Evolutionary conservation across 2,797 vertebrate species (phyloP), one percentile per base, ranked within the genome.

Genomic region (Pyrocephalus nanus): DNA sequence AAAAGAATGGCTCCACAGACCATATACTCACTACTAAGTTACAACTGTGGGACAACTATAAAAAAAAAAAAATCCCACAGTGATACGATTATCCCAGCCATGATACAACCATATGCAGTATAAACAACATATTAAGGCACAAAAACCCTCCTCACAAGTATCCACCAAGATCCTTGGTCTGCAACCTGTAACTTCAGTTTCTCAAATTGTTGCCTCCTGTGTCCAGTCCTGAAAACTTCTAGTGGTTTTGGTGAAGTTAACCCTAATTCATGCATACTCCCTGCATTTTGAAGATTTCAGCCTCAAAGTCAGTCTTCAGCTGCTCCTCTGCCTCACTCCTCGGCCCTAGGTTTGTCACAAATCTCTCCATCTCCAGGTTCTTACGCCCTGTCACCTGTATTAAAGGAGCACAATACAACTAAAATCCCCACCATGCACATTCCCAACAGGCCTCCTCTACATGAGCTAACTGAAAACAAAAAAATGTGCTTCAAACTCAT

Each of bases 81-180:
- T 6, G 5, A 62, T 54, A 50, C 1, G 10, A 79, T 34, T 61
- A 54, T 6, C 15, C 22, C 27, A 72, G 43, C 38, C 42, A 83
- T 4, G 4, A 30, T 0, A 80, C 40, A 74, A 72, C 3, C 12
- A 42, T 32, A 42, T 23, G 34, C 4, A 76, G 30, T 9, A 80
- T 54, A 73, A 86, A 60, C 55, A 92, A 48, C 17, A 71, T 15
- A 51, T 58, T 74, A 67, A 65, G 47, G 51, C 15, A 4, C n/a
- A 32, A 72, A 84, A 7, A 75, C 5, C 7, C 13, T 66, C 58
- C 70, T 74, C 27, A 9, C 13, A 81, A 55, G 5, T 7, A 40
- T 5, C 32, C 2, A 1, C 0, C 2, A 3, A 65, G 48, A 79
- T 9, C 25, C 21, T 30, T 3, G 0, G 20, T 57, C 32, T 61